These are phyloP conservation scores for Anastatus disparis DNA, from an alignment of 1,140 invertebrate species.

Conservation along the genomic window DNA sequence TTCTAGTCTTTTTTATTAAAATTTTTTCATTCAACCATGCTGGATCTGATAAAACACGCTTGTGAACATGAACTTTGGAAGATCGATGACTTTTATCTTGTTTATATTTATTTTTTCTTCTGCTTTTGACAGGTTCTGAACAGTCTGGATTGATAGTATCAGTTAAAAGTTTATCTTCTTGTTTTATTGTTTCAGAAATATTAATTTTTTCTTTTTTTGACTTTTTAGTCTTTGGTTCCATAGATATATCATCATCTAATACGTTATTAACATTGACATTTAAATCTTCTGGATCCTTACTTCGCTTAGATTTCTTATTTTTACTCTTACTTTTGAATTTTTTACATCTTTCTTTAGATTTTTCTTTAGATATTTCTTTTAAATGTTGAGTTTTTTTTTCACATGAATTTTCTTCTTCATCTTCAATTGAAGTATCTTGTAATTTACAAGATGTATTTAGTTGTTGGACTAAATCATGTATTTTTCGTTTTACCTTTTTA, in stretches of 20 bases:
- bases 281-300: too few species aligned
- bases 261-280: neutral
- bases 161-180: neutral
- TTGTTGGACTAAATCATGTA: slow-evolving; percentile 43
- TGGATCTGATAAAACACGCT: neutral
- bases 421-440: slow-evolving; percentile 10
- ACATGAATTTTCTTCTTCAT: neutral
- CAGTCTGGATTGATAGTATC: neutral
- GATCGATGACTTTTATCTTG: neutral
- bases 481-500: slow-evolving; percentile 37
- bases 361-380: slow-evolving; percentile 10
- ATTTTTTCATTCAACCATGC: slow-evolving; percentile 43
- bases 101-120: neutral
- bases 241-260: neutral
- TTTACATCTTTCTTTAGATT: neutral
- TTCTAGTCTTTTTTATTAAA: slow-evolving; percentile 44
- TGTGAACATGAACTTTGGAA: neutral
- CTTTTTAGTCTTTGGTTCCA: slow-evolving; percentile 10
- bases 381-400: neutral
- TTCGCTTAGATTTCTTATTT: slow-evolving; percentile 2
- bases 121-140: neutral
- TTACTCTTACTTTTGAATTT: slow-evolving; percentile 13
- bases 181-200: neutral
- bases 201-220: slow-evolving; percentile 20
- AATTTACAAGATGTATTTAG: slow-evolving; percentile 45